Percentiles rank a stretch among this genome's conserved stretches.
phyloP scores from a whole-genome alignment of 2,888 invertebrate genomes.

The Leptopilina syphax region DNA sequence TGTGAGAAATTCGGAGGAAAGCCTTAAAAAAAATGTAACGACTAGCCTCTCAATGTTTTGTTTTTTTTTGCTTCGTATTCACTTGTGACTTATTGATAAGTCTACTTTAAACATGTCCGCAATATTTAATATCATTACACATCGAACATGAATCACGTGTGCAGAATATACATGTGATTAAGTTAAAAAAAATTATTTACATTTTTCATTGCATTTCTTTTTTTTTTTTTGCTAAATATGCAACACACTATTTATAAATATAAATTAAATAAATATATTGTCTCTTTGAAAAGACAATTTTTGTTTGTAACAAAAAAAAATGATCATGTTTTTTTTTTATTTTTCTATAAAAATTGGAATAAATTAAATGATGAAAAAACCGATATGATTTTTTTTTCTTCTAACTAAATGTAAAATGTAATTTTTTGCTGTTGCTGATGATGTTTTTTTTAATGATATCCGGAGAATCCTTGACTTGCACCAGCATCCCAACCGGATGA shows the following conservation, averaged over 20 bases:
- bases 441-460: slow-evolving; percentile 63
- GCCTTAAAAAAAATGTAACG: slow-evolving; percentile 59
- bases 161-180: slow-evolving; percentile 32
- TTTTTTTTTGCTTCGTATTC: slow-evolving; percentile 57
- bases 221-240: not conserved
- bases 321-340: not conserved
- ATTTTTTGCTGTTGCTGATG: not conserved
- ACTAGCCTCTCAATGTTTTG: slow-evolving; percentile 66
- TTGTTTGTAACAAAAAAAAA: not conserved
- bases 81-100: slow-evolving; percentile 54
- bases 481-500: slow-evolving; percentile 70
- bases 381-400: slow-evolving; percentile 13
- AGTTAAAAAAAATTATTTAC: slow-evolving; percentile 19
- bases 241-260: not conserved
- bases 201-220: slow-evolving; percentile 17
- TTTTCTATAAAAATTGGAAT: not conserved
- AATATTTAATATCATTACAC: not conserved
- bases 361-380: slow-evolving; percentile 7
- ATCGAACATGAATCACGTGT: slow-evolving; percentile 25
- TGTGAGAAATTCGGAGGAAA: slow-evolving; percentile 54
- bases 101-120: slow-evolving; percentile 54
- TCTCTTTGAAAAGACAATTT: not conserved
- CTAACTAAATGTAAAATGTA: not conserved
- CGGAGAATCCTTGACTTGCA: slow-evolving; percentile 69
- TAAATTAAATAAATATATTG: slow-evolving; percentile 39